Evolutionary conservation across 1,140 invertebrate genomes (phyloP), one percentile per base, ranked within the genome.

Genomic region (Drosophila nigrodunni): DNA sequence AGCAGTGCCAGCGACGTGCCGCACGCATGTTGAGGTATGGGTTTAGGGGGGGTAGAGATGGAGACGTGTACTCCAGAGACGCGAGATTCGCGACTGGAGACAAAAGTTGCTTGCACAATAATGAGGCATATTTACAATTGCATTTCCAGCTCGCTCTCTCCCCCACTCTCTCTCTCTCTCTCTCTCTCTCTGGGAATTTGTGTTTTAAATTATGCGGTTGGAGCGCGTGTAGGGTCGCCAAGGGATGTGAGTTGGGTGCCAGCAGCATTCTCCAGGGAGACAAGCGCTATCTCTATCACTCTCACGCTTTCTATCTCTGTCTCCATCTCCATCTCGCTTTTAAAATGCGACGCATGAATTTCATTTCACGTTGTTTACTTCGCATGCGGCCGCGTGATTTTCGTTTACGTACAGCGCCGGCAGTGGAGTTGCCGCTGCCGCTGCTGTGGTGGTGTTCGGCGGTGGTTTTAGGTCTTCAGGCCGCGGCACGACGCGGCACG

Each of bases 301-400:
- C 25, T 5, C 25, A 30, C 18, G 18, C 25, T 2, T 0, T 30
- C 25, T 5, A 3, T 5, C 25, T 30, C 25, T 30, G 25, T 30
- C 6, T 30, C 25, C 6, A 2, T 49, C 71, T 69, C 57, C 66
- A 68, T 47, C 50, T 50, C 9, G 79, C 25, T 87, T 87, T 88
- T 87, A 88, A 87, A 88, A 87, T 87, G 82, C 82, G 83, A 88
- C 76, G 82, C 82, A 87, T 87, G 82, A 87, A 83, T 87, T 87
- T 87, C 82, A 87, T 87, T 87, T 87, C 79, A 82, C 83, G 82
- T 87, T 87, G 83, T 87, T 87, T 87, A 87, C 82, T 87, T 87
- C 76, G 81, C 81, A 83, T 83, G 81, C 80, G 81, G 73, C 79
- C 80, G 82, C 82, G 83, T 87, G 82, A 87, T 87, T 87, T 87